A percentile compares a stretch with the other conserved stretches of the same genome.
These are phyloP conservation scores for Zhuqinia jingwanae DNA, from an alignment of 2,888 invertebrate species.

Conservation along the genomic window DNA sequence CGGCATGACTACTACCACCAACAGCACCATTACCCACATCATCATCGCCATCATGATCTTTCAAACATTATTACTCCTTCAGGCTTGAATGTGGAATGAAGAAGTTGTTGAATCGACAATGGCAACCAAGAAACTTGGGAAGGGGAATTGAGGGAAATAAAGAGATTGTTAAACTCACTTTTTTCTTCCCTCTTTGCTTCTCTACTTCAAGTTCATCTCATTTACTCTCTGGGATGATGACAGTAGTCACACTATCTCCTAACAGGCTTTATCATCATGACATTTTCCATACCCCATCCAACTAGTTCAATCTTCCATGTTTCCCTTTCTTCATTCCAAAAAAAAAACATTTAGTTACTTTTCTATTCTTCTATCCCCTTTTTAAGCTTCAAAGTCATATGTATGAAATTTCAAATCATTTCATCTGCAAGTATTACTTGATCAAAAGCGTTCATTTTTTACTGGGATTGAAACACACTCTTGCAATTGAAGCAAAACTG, in stretches of 20 bases:
- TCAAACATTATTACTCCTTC: conserved; percentile 65
- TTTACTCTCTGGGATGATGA: conserved; percentile 46
- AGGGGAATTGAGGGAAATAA: conserved; percentile 6
- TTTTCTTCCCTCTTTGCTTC: conserved; percentile 20
- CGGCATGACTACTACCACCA: not conserved
- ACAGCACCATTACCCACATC: conserved; percentile 1
- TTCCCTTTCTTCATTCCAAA: not conserved
- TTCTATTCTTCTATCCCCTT: not conserved
- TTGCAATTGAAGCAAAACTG: too few species aligned
- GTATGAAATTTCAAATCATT: too few species aligned
- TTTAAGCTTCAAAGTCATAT: too few species aligned
- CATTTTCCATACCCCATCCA: not conserved
- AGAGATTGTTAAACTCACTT: conserved; percentile 27
- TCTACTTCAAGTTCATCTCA: conserved; percentile 57
- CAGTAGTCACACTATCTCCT: conserved; percentile 37
- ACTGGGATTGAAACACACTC: too few species aligned
- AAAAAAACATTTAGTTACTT: not conserved
- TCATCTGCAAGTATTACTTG: too few species aligned
- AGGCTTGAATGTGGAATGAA: conserved; percentile 67
- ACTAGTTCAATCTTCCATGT: not conserved
- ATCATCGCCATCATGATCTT: conserved; percentile 35
- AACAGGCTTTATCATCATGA: conserved; percentile 35
- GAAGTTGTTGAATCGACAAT: conserved; percentile 36
- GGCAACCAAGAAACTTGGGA: not conserved
- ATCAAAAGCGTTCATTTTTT: too few species aligned